Evolutionary conservation across 2,797 vertebrate genomes (phyloP).

Genomic region (Pantherophis alleghaniensis): DNA sequence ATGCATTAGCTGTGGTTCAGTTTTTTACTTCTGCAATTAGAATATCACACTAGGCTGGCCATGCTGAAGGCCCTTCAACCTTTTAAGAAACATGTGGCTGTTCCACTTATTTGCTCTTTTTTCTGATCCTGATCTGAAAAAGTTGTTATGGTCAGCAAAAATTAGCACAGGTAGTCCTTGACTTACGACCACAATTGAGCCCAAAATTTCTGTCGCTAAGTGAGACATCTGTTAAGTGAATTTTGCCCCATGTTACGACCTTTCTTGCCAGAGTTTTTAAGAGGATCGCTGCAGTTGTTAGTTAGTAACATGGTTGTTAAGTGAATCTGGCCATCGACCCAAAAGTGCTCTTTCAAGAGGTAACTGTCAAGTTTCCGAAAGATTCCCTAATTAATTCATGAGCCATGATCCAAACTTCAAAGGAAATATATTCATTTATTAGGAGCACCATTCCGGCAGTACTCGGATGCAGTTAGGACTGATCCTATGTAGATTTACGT

Average conservation of each 20-base stretch:
- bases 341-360: too few relatives aligned
- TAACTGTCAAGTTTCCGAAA: too few relatives aligned
- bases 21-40: not conserved
- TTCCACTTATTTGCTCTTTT: not conserved
- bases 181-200: not conserved
- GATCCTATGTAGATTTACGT: too few relatives aligned
- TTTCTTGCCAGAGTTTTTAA: not conserved
- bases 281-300: not conserved
- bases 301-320: not conserved
- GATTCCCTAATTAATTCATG: too few relatives aligned
- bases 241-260: not conserved
- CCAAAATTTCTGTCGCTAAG: not conserved
- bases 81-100: not conserved
- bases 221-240: not conserved
- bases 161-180: not conserved
- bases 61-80: not conserved
- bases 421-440: too few relatives aligned
- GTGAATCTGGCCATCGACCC: not conserved
- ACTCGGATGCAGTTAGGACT: too few relatives aligned
- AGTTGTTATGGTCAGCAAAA: not conserved
- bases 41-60: not conserved
- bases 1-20: not conserved
- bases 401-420: too few relatives aligned
- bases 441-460: too few relatives aligned
- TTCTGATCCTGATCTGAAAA: not conserved